These are phyloP conservation scores for Trematomus loennbergii DNA, from an alignment of 2,113 vertebrate genomes.

Conservation along the genomic window DNA sequence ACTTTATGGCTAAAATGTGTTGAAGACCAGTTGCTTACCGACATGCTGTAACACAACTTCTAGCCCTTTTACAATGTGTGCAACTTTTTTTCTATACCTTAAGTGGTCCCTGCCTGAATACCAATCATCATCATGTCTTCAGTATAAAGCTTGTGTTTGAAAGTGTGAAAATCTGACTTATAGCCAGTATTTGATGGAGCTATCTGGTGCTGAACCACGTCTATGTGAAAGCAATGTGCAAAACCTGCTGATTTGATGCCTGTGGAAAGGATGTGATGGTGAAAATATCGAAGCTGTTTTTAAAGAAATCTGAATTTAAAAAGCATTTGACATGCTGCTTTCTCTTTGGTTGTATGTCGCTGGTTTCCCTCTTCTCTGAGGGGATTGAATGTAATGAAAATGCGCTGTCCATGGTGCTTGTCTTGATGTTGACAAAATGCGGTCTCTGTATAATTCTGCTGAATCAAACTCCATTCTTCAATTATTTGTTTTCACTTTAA, in stretches of 20 bases:
- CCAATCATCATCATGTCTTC: not conserved
- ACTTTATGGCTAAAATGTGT: not conserved
- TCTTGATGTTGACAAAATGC: not conserved
- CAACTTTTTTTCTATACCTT: not conserved
- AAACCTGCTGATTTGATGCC: rapidly evolving
- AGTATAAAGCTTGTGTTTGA: not conserved
- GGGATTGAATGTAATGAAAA: not conserved
- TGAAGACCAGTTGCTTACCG: not conserved
- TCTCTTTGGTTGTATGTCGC: rapidly evolving
- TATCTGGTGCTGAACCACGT: not conserved
- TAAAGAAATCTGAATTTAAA: not conserved
- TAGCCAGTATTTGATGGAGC: not conserved
- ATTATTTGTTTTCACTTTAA: not conserved
- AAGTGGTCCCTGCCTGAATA: no score
- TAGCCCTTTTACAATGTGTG: not conserved
- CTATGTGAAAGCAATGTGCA: not conserved
- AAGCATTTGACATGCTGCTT: not conserved
- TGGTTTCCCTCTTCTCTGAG: not conserved
- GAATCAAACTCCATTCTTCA: not conserved
- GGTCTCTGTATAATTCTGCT: not conserved
- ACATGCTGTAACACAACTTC: no score
- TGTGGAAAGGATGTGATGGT: not conserved
- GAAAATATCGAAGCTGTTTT: not conserved
- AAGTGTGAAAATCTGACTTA: rapidly evolving
- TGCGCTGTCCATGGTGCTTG: not conserved